A percentile compares a stretch with the other conserved stretches of the same genome.
Evolutionary conservation across 2,888 invertebrate species (phyloP).

Genomic region (Sympetrum striolatum): DNA sequence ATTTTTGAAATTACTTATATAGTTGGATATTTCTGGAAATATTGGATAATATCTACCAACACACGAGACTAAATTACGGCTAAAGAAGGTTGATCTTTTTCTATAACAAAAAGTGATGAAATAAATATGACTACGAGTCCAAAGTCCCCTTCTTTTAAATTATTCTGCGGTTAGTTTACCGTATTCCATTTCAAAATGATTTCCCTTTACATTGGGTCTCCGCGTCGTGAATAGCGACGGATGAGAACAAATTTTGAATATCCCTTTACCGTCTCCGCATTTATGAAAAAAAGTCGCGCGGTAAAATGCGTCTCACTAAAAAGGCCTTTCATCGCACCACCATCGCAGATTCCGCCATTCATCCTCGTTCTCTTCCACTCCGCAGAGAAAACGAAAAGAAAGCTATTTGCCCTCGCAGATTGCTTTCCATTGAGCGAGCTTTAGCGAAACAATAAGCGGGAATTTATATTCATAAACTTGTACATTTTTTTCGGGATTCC

Average conservation of each 20-base stretch:
- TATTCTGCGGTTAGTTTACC: no score
- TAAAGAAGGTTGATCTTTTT: no score
- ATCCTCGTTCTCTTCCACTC: not conserved
- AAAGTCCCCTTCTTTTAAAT: no score
- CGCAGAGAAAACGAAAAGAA: not conserved
- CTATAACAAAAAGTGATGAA: no score
- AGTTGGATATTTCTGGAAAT: no score
- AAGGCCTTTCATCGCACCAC: not conserved
- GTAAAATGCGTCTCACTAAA: not conserved
- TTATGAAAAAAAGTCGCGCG: not conserved
- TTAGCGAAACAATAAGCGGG: not conserved
- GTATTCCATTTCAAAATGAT: no score
- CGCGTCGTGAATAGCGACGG: not conserved
- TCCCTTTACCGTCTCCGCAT: not conserved
- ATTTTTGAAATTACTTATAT: no score
- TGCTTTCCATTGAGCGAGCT: not conserved
- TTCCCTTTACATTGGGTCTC: no score
- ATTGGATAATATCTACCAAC: no score
- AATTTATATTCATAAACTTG: not conserved
- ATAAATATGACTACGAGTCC: no score
- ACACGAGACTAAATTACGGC: no score
- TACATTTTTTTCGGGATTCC: not conserved
- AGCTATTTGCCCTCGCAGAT: not conserved
- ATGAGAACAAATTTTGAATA: not conserved
- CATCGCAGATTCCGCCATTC: not conserved